Conservation (phyloP, 2,888 invertebrate species). For the Notodonta dromedarius region DNA sequence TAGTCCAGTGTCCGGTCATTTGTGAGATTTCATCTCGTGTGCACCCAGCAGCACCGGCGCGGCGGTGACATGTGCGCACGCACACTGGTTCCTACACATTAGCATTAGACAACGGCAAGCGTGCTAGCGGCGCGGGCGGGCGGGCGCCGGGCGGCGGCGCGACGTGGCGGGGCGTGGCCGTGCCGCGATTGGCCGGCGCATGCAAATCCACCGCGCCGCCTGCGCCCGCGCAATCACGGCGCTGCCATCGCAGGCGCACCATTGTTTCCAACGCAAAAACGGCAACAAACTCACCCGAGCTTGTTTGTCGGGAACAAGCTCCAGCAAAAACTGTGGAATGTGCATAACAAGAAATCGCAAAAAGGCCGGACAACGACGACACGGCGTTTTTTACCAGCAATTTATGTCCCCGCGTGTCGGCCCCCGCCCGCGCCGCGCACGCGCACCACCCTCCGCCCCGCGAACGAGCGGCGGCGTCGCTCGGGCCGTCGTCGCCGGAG, state of each 20-base stretch:
- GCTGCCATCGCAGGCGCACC: constrained; percentile 53
- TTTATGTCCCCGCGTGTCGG: constrained; percentile 59
- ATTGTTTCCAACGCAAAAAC: constrained; percentile 67
- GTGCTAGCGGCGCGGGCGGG: constrained; percentile 27
- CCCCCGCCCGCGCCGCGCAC: constrained; percentile 19
- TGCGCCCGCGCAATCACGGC: constrained; percentile 65
- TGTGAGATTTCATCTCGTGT: neutral
- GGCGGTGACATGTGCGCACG: constrained; percentile 8
- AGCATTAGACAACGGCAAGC: constrained; percentile 34
- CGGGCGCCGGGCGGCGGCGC: constrained; percentile 19
- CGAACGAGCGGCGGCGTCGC: constrained; percentile 24
- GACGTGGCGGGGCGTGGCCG: constrained; percentile 51
- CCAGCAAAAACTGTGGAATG: constrained; percentile 72
- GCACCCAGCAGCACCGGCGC: neutral
- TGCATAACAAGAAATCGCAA: constrained; percentile 77
- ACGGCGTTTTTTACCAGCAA: constrained; percentile 70
- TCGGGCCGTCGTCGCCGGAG: constrained; percentile 27
- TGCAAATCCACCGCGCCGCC: constrained; percentile 72
- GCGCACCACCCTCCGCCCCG: constrained; percentile 37
- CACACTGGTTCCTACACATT: constrained; percentile 27
- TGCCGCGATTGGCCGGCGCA: constrained; percentile 63
- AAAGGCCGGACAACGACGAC: constrained; percentile 55
- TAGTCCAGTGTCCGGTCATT: neutral
- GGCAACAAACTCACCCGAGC: constrained; percentile 49
- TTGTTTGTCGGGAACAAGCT: constrained; percentile 67